Conservation (phyloP, 2,113 vertebrate genomes). For the Atlantisia rogersi region DNA sequence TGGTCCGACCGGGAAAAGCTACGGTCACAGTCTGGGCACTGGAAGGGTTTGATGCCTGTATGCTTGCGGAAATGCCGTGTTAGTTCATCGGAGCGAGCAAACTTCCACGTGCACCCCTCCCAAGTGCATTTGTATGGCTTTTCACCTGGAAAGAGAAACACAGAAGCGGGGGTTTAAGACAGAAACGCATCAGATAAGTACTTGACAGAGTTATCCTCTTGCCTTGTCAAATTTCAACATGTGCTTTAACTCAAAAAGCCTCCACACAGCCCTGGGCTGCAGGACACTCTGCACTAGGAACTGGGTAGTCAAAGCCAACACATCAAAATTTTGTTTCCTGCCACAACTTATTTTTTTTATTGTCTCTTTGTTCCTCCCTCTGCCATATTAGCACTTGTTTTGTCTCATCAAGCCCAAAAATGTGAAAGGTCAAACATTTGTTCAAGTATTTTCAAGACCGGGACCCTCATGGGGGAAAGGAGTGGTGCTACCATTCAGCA, state of each 20-base stretch:
- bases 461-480: neutral
- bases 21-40: conserved; percentile 97
- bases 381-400: neutral
- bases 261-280: neutral
- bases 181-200: neutral
- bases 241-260: neutral
- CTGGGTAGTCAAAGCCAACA: neutral
- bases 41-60: conserved; percentile 97
- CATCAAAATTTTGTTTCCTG: neutral
- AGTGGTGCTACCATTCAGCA: neutral
- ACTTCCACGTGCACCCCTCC: conserved; percentile 99
- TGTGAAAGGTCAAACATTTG: neutral
- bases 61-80: conserved; percentile 99
- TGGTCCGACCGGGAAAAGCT: conserved; percentile 98
- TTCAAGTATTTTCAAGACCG: neutral
- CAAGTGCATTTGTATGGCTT: conserved; percentile 98
- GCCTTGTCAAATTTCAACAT: neutral
- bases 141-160: conserved; percentile 82
- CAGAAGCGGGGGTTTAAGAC: neutral
- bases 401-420: neutral
- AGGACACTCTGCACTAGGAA: neutral
- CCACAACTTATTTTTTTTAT: neutral
- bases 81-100: conserved; percentile 97
- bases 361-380: neutral
- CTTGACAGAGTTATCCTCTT: neutral